Evolutionary conservation across 2,888 invertebrate genomes (phyloP).

Genomic region (Coremacera marginata): DNA sequence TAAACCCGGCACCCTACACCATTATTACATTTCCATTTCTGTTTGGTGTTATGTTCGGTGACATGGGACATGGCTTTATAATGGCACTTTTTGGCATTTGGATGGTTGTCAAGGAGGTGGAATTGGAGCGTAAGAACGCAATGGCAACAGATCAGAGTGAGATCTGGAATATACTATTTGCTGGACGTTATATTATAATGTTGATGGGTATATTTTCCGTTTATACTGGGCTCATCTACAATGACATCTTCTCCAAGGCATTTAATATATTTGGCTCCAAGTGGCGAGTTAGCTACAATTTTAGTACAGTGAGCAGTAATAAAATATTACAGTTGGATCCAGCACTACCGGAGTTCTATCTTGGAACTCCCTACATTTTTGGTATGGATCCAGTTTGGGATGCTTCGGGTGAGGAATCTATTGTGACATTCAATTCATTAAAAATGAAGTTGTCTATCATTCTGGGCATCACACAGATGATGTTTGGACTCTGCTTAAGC

Average conservation of each 20-base stretch:
- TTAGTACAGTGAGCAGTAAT: conserved; percentile 68
- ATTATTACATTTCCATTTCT: conserved; percentile 94
- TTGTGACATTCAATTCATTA: conserved; percentile 91
- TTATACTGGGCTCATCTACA: conserved; percentile 97
- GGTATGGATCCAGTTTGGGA: conserved; percentile 86
- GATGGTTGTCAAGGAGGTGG: conserved; percentile 85
- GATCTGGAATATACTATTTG: conserved; percentile 96
- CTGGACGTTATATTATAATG: conserved; percentile 95
- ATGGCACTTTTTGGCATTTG: conserved; percentile 83
- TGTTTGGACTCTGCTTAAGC: conserved; percentile 88
- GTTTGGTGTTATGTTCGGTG: conserved; percentile 97
- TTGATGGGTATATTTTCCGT: conserved; percentile 97
- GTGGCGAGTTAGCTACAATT: conserved; percentile 77
- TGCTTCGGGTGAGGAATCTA: conserved; percentile 83
- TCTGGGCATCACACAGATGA: conserved; percentile 93
- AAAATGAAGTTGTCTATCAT: conserved; percentile 97
- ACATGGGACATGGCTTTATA: conserved; percentile 89
- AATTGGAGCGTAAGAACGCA: conserved; percentile 72
- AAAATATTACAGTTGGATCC: conserved; percentile 75
- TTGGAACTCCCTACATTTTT: conserved; percentile 75
- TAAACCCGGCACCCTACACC: conserved; percentile 91
- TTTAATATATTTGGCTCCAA: conserved; percentile 91
- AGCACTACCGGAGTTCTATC: conserved; percentile 60
- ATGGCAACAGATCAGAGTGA: conserved; percentile 75
- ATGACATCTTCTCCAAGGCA: conserved; percentile 94